Evolutionary conservation across 2,113 vertebrate species (phyloP), one percentile per base, ranked within the genome.

Genomic region (Eubucco bourcierii): DNA sequence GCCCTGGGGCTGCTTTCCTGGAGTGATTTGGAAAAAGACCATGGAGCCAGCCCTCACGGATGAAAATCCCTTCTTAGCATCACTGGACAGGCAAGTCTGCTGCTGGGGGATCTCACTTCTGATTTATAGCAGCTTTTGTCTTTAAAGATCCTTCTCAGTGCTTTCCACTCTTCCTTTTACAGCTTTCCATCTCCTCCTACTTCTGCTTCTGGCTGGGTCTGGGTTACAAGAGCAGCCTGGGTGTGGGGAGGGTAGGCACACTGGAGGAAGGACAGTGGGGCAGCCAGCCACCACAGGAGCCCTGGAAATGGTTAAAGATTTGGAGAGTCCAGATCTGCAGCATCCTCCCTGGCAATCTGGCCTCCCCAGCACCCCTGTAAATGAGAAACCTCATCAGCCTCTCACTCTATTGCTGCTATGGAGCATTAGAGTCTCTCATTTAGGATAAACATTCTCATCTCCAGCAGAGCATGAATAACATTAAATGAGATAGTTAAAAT

Each of bases 401-500:
- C 93, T 34, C 85, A 52, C 91, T 93, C 88, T 83, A 67, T 96
- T 97, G 96, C 63, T 93, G 89, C 94, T 88, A 52, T 28, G 47
- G 93, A 94, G 95, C 92, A 94, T 97, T 96, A 95, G 90, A 96
- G 92, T 87, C 84, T 94, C 95, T 96, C 95, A 94, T 96, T 97
- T 97, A 95, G 90, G 91, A 91, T 97, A 97, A 97, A 97, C 96
- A 97, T 95, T 96, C 95, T 95, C 96, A 92, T 97, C 94, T 96
- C 93, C 93, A 96, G 92, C 91, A 96, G 96, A 96, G 95, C 95
- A 95, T 92, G 96, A 96, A 95, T 95, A 97, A 94, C 94, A 96
- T 96, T 96, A 97, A 97, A 97, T 96, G 94, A 97, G 94, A 95
- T 94, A 93, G 96, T 96, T 97, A 96, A 96, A 97, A 96, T 94